Base-by-base conservation (phyloP, 1,140 invertebrate genomes). In the Drosophila athabasca region DNA sequence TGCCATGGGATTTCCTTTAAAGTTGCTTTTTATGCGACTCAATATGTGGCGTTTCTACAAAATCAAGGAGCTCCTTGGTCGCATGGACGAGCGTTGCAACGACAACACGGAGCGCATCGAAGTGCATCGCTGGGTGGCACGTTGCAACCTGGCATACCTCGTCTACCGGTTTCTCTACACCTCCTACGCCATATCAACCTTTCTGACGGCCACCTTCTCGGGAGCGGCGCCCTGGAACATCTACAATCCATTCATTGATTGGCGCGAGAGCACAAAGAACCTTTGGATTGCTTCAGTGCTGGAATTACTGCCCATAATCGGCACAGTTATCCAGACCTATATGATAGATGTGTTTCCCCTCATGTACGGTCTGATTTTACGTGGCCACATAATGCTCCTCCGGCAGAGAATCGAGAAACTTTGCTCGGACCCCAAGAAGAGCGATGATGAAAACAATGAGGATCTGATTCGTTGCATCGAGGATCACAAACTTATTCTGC, bases 171-270 rank as follows among this genome's bases (percentile, higher is more conserved):
- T 29, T 1, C 44, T 53, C 6, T 85, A 70, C 35, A n/a, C 3
- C 11, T 2, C 0, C 5, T 84, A 80, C 5, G 62, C 39, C 0
- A 7, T 39, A 0, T 22, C 17, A 0, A 84, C 72, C 0, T 62
- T 57, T 8, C 1, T 79, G 0, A 50, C 46, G 1, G 24, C 71
- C 0, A 26, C 44, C 5, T 6, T 46, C 0, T 15, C 29, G 2
- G 76, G 72, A n/a, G n/a, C 19, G 1, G 4, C 52, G 2, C 73
- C 81, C 0, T 84, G 76, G 76, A 57, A 62, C 2, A 26, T 85
- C 3, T 80, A 77, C 9, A 77, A 74, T 45, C 69, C 59, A 0
- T 53, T 80, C 13, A 7, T 83, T 5, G 65, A 83, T 9, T 84
- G 61, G 64, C 60, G 24, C 0, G 31, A 50, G 5, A 53, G 66